These are phyloP conservation scores for Seira musarum DNA, from an alignment of 2,888 invertebrate genomes.

Conservation along the genomic window DNA sequence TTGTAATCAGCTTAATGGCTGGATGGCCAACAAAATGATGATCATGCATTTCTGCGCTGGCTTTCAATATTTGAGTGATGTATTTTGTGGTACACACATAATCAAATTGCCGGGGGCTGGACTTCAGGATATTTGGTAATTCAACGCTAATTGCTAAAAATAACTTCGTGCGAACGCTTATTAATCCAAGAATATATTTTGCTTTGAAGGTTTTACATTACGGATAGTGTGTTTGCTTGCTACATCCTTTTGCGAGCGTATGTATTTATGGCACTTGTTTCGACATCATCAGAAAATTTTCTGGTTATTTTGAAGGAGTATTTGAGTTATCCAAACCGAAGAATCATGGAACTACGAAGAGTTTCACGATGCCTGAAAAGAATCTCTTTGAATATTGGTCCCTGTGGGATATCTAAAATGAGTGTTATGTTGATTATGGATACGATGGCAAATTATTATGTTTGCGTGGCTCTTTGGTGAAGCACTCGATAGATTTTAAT, in stretches of 20 bases:
- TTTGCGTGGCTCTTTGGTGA: slow-evolving; percentile 10
- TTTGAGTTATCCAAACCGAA: no score
- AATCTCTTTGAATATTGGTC: slow-evolving; percentile 11
- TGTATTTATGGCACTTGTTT: no score
- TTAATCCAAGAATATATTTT: no score
- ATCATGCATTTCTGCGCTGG: slow-evolving; percentile 17
- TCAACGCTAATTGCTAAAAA: no score
- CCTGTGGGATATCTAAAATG: neutral
- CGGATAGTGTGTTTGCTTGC: no score
- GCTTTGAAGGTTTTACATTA: no score
- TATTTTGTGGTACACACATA: slow-evolving; percentile 19
- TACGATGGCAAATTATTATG: slow-evolving; percentile 1
- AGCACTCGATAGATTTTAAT: no score
- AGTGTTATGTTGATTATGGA: neutral
- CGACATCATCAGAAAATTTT: no score
- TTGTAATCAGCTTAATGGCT: neutral
- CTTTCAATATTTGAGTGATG: slow-evolving; percentile 24
- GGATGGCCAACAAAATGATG: slow-evolving; percentile 8
- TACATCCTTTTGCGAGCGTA: no score
- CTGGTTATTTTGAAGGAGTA: no score
- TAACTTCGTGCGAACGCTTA: no score
- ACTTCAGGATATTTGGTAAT: slow-evolving; percentile 20
- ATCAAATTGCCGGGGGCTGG: slow-evolving; percentile 16
- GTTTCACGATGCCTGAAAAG: neutral
- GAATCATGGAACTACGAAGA: neutral